phyloP scores from a whole-genome alignment of 2,797 vertebrate genomes.

The Pangasius djambal region DNA sequence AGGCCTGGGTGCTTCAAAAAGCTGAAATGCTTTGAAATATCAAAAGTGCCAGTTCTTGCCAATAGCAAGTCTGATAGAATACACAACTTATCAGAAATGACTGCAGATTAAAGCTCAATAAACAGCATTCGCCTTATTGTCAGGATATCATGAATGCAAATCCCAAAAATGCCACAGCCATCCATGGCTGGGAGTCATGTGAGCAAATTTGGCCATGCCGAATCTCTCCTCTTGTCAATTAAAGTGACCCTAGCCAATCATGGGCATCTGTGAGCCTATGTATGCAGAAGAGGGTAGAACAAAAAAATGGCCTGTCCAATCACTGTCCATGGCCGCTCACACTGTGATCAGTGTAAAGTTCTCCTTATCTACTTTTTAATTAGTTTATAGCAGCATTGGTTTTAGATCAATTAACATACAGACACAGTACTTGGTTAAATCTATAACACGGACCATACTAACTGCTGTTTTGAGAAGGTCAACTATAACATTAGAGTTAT shows the following conservation, averaged over 20 bases:
- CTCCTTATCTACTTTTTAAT: not conserved
- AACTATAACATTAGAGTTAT: not conserved
- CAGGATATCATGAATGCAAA: not conserved
- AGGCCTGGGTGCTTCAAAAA: not conserved
- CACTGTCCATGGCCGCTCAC: too few species aligned
- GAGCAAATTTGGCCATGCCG: not conserved
- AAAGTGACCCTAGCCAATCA: not conserved
- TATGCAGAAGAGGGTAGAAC: not conserved
- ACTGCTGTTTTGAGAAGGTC: not conserved
- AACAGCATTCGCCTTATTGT: not conserved
- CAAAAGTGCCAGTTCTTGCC: not conserved
- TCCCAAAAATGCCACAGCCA: not conserved
- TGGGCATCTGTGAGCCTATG: not conserved
- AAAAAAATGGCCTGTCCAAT: too few species aligned
- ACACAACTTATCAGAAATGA: not conserved
- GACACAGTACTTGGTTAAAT: not conserved
- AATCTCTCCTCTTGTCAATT: not conserved
- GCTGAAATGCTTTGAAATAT: slow-evolving; percentile 1
- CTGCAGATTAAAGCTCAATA: not conserved
- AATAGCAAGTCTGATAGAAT: not conserved
- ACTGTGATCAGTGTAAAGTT: not conserved
- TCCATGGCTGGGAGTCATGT: not conserved
- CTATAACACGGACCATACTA: not conserved
- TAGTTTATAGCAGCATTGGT: not conserved
- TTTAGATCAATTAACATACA: not conserved